Evolutionary conservation across 2,113 vertebrate genomes (phyloP), one percentile per base, ranked within the genome.

Genomic region (Bostrychus sinensis): DNA sequence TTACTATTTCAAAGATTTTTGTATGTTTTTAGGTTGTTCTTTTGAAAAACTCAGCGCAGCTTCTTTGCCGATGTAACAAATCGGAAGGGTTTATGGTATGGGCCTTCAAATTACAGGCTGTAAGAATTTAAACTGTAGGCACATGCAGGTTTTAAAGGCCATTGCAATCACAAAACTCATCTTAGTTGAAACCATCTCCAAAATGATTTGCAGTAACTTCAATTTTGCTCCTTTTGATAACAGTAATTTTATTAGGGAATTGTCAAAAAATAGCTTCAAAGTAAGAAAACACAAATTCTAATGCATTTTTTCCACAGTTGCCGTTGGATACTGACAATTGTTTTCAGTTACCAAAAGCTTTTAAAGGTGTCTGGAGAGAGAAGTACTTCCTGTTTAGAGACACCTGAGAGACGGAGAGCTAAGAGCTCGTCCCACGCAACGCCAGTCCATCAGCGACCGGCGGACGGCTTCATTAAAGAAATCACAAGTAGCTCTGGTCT

Each of bases 391-490:
- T 7, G 16, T 26, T 32, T 50, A 71, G 63, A 17, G 11, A 28
- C 46, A 63, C 56, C 17, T 71, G 73, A 60, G 55, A 70, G 76
- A 81, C 65, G 61, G 42, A 69, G 55, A n/a, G 17, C 36, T 64
- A 58, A 70, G 61, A 45, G 32, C 58, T 54, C 60, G 54, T 62
- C 65, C 62, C 38, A 9, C 13, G 5, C 16, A 46, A 36, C 3
- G 62, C 65, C 73, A 54, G 43, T 77, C 73, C 53, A 73, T 84
- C 85, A 83, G 84, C 82, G 70, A 66, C 60, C 63, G 57, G 32
- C 1, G 36, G 69, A 85, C 78, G 84, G 53, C 70, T 78, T 89
- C 80, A 91, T 89, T 88, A 85, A 78, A 76, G 22, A 51, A 72
- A 80, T 74, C 65, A 39, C 50, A 85, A 66, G 66, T 41, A 72